These are phyloP conservation scores for Sminthurides bifidus DNA, from an alignment of 1,140 invertebrate genomes.

Conservation along the genomic window DNA sequence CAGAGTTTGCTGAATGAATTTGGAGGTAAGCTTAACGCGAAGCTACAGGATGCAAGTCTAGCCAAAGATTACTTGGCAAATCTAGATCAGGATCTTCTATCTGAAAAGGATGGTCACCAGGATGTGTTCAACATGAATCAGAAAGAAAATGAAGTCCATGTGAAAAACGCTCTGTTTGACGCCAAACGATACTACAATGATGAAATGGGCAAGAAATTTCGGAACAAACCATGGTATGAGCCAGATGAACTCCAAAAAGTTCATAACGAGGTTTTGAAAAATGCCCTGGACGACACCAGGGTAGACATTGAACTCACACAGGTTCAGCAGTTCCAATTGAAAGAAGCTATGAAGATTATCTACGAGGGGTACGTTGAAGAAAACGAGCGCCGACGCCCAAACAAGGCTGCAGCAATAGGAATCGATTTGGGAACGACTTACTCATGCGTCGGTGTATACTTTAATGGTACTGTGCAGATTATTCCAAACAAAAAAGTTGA, in stretches of 20 bases:
- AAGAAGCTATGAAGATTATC: neutral
- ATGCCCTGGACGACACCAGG: neutral
- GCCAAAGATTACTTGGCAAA: no score
- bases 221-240: neutral
- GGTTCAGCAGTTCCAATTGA: neutral
- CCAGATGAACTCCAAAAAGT: neutral
- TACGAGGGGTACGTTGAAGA: neutral
- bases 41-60: no score
- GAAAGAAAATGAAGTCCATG: neutral
- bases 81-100: no score
- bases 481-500: constrained; percentile 1
- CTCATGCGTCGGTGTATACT: constrained; percentile 77
- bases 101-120: neutral
- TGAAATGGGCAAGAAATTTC: neutral
- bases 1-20: no score
- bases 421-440: constrained; percentile 96
- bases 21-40: no score
- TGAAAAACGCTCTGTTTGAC: neutral
- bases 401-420: constrained; percentile 52
- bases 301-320: neutral
- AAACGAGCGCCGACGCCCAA: neutral
- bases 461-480: neutral
- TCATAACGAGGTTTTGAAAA: neutral
- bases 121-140: neutral
- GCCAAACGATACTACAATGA: neutral